These are phyloP conservation scores for Colinus virginianus DNA, from an alignment of 2,113 vertebrate species.

Conservation along the genomic window DNA sequence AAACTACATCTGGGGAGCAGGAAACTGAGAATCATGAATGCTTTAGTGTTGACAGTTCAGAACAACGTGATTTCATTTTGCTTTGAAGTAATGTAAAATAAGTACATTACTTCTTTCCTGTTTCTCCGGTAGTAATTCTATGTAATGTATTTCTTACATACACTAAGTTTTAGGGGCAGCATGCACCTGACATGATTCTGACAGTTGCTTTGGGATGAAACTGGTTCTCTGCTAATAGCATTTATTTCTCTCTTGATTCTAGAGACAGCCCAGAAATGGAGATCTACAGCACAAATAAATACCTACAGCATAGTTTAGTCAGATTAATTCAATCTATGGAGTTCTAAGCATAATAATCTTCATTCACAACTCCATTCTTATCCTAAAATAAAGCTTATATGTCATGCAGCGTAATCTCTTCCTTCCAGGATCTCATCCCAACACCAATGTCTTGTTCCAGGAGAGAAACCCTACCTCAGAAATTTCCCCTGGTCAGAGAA, in stretches of 20 bases:
- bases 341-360: background rate
- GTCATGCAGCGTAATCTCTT: background rate
- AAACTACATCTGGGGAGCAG: background rate
- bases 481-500: background rate
- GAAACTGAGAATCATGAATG: rapidly evolving
- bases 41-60: background rate
- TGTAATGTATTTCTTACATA: background rate
- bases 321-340: background rate
- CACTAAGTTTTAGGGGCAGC: background rate
- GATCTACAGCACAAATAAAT: background rate
- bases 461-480: background rate
- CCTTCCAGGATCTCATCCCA: background rate
- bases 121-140: background rate
- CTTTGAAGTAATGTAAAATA: background rate
- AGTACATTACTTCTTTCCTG: background rate
- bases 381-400: background rate
- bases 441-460: background rate
- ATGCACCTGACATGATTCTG: background rate
- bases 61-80: background rate
- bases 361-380: background rate
- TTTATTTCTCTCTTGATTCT: background rate
- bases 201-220: background rate
- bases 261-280: background rate
- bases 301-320: background rate
- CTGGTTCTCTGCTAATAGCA: background rate